Conservation (phyloP, 2,113 vertebrate species). For the Peromyscus californicus region DNA sequence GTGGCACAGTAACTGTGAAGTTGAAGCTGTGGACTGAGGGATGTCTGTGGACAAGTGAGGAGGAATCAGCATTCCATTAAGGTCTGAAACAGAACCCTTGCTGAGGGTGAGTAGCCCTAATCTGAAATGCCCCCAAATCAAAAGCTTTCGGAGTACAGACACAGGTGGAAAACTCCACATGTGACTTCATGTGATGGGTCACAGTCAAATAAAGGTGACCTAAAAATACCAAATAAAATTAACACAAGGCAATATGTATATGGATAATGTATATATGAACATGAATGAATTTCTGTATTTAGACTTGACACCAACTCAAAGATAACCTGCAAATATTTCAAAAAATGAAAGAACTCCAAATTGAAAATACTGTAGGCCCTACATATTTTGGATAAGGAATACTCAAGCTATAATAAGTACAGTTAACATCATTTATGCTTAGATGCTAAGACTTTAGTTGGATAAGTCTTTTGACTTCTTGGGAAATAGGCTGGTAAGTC, state of each 20-base stretch:
- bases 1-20: neutral
- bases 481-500: neutral
- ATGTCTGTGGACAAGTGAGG: neutral
- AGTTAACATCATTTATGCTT: neutral
- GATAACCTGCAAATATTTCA: neutral
- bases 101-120: neutral
- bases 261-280: neutral
- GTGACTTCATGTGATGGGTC: neutral
- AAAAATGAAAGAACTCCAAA: neutral
- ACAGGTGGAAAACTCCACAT: neutral
- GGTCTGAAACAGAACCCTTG: conserved; percentile 8
- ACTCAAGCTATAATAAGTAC: neutral
- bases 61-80: neutral
- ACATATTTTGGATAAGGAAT: neutral
- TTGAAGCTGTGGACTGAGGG: neutral
- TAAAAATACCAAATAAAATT: neutral
- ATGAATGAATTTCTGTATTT: neutral
- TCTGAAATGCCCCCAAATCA: neutral
- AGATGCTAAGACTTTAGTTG: neutral
- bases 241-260: neutral
- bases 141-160: neutral
- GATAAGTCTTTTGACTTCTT: neutral
- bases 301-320: neutral
- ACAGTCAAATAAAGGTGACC: neutral
- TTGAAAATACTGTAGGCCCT: neutral